Percentiles rank a stretch among this genome's conserved stretches.
These are phyloP conservation scores for Morone chrysops DNA, from an alignment of 2,113 vertebrate genomes.

Conservation along the genomic window DNA sequence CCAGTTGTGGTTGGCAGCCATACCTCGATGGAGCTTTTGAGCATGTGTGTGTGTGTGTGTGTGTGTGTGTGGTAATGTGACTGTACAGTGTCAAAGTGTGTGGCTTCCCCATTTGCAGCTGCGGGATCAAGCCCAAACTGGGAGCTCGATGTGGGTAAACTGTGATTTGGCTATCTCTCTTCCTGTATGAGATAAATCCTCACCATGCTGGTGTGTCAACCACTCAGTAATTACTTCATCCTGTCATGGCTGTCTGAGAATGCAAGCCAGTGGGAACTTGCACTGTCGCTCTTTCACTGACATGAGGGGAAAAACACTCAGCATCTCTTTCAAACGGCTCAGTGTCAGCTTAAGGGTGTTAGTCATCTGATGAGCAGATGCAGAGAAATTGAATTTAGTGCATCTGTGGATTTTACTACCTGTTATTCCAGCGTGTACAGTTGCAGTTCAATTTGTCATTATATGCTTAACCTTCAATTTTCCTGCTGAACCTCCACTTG, in stretches of 20 bases:
- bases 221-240: conserved; percentile 81
- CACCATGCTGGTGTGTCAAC: conserved; percentile 77
- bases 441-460: neutral
- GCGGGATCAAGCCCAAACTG: conserved; percentile 70
- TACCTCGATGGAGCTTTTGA: conserved; percentile 16
- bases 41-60: conserved; percentile 43
- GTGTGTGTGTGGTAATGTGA: conserved; percentile 22
- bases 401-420: conserved; percentile 22
- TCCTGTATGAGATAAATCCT: conserved; percentile 81
- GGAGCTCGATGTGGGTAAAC: conserved; percentile 75
- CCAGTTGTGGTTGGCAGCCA: conserved; percentile 34
- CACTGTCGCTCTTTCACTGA: conserved; percentile 72
- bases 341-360: conserved; percentile 29
- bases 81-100: conserved; percentile 51
- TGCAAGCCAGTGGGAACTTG: conserved; percentile 82
- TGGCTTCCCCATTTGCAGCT: conserved; percentile 67
- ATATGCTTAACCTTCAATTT: neutral
- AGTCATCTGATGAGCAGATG: conserved; percentile 50
- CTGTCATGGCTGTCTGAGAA: conserved; percentile 83
- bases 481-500: neutral
- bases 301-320: conserved; percentile 43
- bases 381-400: conserved; percentile 33
- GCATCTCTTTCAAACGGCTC: conserved; percentile 49
- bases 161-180: conserved; percentile 80
- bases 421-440: conserved; percentile 6